Evolutionary conservation across 2,888 invertebrate genomes (phyloP).

Genomic region (Pteria penguin): DNA sequence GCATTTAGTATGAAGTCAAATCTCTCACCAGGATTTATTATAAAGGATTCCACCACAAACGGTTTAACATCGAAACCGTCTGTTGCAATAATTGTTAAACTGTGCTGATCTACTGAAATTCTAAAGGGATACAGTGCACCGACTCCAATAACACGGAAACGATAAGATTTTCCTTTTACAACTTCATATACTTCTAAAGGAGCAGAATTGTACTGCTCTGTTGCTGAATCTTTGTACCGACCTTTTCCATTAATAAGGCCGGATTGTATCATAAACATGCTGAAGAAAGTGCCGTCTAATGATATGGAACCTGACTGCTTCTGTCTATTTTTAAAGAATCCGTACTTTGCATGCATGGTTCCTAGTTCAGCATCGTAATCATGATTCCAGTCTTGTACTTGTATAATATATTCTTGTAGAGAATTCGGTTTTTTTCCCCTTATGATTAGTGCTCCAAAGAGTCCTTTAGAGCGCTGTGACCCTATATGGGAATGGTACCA

Average conservation of each 20-base stretch:
- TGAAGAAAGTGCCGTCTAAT: slow-evolving; percentile 38
- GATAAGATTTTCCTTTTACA: slow-evolving; percentile 42
- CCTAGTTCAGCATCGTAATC: slow-evolving; percentile 47
- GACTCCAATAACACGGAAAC: slow-evolving; percentile 63
- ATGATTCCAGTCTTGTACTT: slow-evolving; percentile 58
- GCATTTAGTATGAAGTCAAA: slow-evolving; percentile 66
- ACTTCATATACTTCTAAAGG: slow-evolving; percentile 58
- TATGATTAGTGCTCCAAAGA: slow-evolving; percentile 57
- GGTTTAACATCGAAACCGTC: slow-evolving; percentile 67
- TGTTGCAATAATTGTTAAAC: slow-evolving; percentile 57
- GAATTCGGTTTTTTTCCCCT: slow-evolving; percentile 9
- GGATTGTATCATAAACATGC: slow-evolving; percentile 41
- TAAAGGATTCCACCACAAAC: slow-evolving; percentile 52
- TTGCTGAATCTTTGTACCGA: slow-evolving; percentile 37
- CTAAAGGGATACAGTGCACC: slow-evolving; percentile 61
- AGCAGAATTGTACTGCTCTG: slow-evolving; percentile 49
- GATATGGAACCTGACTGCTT: slow-evolving; percentile 23
- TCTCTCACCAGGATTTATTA: slow-evolving; percentile 66
- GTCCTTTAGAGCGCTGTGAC: slow-evolving; percentile 53
- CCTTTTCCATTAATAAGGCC: slow-evolving; percentile 61
- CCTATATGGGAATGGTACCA: slow-evolving; percentile 63
- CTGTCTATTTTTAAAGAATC: slow-evolving; percentile 40
- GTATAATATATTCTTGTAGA: slow-evolving; percentile 45
- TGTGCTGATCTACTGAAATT: slow-evolving; percentile 64
- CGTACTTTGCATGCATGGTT: slow-evolving; percentile 36